Evolutionary conservation across 2,797 vertebrate genomes (phyloP).

Genomic region (Sebastes reedi): DNA sequence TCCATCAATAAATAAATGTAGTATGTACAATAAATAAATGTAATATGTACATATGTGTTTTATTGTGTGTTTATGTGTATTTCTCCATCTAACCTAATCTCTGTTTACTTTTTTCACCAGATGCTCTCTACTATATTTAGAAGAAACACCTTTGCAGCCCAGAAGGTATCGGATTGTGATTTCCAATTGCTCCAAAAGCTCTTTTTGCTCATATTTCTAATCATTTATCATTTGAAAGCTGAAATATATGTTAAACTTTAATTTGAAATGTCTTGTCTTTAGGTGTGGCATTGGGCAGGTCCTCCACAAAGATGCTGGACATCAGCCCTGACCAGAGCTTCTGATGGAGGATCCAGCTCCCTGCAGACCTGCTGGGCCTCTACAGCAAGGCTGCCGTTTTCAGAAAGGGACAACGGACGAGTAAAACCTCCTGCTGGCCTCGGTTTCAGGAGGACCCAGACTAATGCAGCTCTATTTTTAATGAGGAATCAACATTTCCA

Average conservation of each 20-base stretch:
- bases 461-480: not conserved
- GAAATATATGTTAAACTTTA: not conserved
- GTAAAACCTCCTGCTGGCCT: no score
- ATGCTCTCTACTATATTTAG: slow-evolving; percentile 59
- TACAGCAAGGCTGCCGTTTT: not conserved
- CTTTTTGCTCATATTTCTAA: not conserved
- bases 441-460: not conserved
- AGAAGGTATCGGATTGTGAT: slow-evolving; percentile 48
- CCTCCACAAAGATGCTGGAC: slow-evolving; percentile 45
- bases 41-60: no score
- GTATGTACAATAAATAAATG: no score
- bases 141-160: slow-evolving; percentile 46
- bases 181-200: not conserved
- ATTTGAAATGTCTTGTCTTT: not conserved
- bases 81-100: not conserved
- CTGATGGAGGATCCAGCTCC: not conserved
- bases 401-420: no score
- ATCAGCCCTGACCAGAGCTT: not conserved
- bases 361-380: slow-evolving; percentile 15
- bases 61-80: not conserved
- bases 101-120: slow-evolving; percentile 24
- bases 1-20: no score
- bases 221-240: not conserved
- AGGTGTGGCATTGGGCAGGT: slow-evolving; percentile 37
- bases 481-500: slow-evolving; percentile 47